Conservation (phyloP, 2,888 invertebrate genomes). For the Drosophila monieri region DNA sequence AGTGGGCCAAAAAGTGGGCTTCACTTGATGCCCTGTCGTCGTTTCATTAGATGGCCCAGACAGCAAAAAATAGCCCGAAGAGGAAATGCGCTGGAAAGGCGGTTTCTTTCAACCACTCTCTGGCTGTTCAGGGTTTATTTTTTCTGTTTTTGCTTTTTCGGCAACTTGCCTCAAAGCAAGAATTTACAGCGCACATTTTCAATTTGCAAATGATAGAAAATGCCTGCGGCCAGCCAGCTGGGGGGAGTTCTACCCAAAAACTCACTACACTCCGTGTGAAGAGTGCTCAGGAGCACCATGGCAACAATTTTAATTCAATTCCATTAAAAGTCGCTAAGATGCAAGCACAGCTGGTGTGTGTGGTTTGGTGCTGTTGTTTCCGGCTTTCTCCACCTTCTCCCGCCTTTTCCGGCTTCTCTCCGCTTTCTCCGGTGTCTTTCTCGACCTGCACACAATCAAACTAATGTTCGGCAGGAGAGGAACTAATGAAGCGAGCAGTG, state of each 20-base stretch:
- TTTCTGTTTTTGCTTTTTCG: conserved; percentile 10
- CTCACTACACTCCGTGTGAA: conserved; percentile 15
- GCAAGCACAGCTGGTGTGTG: conserved; percentile 64
- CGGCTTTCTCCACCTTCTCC: conserved; percentile 12
- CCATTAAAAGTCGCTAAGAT: conserved; percentile 69
- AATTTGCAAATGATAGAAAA: conserved; percentile 74
- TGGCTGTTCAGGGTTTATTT: conserved; percentile 5
- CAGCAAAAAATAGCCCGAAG: conserved; percentile 38
- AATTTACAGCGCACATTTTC: conserved; percentile 56
- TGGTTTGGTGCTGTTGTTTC: conserved; percentile 37
- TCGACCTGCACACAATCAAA: conserved; percentile 54
- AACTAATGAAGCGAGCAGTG: conserved; percentile 76
- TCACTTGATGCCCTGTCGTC: conserved; percentile 35
- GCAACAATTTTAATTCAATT: conserved; percentile 76
- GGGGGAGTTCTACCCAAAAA: conserved; percentile 6
- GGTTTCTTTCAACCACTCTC: conserved; percentile 5
- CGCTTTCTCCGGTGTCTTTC: background rate
- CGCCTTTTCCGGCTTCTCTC: conserved; percentile 26
- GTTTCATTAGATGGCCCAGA: conserved; percentile 45
- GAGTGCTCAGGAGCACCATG: conserved; percentile 43
- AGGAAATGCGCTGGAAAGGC: conserved; percentile 5
- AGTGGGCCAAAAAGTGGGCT: conserved; percentile 57
- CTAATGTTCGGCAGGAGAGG: conserved; percentile 61
- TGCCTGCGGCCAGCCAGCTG: conserved; percentile 57
- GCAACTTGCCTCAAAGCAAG: conserved; percentile 45